phyloP scores from a whole-genome alignment of 1,140 invertebrate genomes.

The Nephotettix cincticeps region DNA sequence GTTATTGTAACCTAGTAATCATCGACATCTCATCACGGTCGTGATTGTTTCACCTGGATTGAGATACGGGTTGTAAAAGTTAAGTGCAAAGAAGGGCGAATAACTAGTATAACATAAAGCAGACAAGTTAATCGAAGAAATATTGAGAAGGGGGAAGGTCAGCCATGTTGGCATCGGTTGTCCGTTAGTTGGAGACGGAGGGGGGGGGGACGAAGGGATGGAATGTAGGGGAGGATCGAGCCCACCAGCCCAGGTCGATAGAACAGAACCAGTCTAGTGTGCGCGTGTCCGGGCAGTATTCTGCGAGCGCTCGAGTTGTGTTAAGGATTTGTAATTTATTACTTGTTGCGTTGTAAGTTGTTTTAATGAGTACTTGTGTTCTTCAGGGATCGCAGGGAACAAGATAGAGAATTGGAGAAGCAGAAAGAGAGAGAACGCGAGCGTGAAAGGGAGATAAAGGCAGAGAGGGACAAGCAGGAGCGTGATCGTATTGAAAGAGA shows the following conservation, averaged over 20 bases:
- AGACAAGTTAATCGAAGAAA: background rate
- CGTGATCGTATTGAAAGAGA: constrained; percentile 57
- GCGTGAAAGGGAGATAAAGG: constrained; percentile 46
- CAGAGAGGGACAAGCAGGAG: constrained; percentile 55
- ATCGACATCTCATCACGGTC: too few relatives aligned
- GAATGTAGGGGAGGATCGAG: background rate
- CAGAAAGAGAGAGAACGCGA: constrained; percentile 49
- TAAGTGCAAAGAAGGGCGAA: too few relatives aligned
- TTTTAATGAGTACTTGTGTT: constrained; percentile 26
- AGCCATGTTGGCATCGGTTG: background rate
- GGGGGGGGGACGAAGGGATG: background rate
- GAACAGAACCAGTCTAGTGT: background rate
- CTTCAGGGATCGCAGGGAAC: constrained; percentile 49
- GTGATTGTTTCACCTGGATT: too few relatives aligned
- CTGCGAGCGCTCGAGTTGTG: too few relatives aligned
- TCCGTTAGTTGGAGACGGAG: background rate
- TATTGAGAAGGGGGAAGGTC: background rate
- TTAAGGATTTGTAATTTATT: too few relatives aligned
- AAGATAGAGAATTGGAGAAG: constrained; percentile 45
- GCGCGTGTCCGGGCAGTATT: background rate
- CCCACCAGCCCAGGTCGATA: background rate
- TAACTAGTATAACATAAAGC: too few relatives aligned
- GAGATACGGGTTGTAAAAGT: too few relatives aligned
- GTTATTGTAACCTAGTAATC: too few relatives aligned
- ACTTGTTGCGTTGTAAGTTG: too few relatives aligned